Base-by-base conservation (phyloP, 2,888 invertebrate species). In the Junonia oenone region DNA sequence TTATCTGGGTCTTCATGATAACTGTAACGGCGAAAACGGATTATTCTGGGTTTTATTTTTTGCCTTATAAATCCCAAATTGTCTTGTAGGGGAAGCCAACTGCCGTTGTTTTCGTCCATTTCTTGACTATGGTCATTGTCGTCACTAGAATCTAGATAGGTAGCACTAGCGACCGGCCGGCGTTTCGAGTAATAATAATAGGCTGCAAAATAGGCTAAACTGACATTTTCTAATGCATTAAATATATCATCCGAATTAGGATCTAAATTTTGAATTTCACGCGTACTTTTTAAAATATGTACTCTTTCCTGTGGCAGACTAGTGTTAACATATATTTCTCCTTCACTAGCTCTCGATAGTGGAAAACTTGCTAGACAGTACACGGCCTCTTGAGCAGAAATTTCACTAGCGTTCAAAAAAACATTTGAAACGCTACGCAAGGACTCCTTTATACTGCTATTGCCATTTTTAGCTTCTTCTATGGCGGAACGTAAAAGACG, bases 381-480 rank as follows among this genome's bases (percentile, higher is more conserved):
- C 17, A 40, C 19, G 1, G 19, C 40, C 22, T 40, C 40, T 17
- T 40, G 40, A 2, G 40, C 40, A 5, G 40, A 40, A 6, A 40
- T 40, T 40, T 40, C 65, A 61, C 49, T 37, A 13, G 54, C 48
- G 50, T 71, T 70, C 0, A 70, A 52, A 40, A 68, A 56, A 14
- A 48, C 51, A 6, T 51, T 56, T 14, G 51, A 57, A 45, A 51
- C 51, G 6, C 13, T 17, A 3, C 62, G 55, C 8, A 69, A 45
- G 45, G 62, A 59, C 11, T 71, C 63, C 52, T 51, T 65, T 1
- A 73, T 35, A 11, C 43, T 59, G 1, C 47, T 9, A 48, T 73
- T 68, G 22, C 68, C 73, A 22, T 59, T 50, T 37, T 56, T 59
- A 4, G 59, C 58, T 47, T 75, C 71, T 49, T 67, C 58, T 0